Evolutionary conservation across 2,113 vertebrate genomes (phyloP), one percentile per base, ranked within the genome.

Genomic region (Tauraco erythrolophus): DNA sequence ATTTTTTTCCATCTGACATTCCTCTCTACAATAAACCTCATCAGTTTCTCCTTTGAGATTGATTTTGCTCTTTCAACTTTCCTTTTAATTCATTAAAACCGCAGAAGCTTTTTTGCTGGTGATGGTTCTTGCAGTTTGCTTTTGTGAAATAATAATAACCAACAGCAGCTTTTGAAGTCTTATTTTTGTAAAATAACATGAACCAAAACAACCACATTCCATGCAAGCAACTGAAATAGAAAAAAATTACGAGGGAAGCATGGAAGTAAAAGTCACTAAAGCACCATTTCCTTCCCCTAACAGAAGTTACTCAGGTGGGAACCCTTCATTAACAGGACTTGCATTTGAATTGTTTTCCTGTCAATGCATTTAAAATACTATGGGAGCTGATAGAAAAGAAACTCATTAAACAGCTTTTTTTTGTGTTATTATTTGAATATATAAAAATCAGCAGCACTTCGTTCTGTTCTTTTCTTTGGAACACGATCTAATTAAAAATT

Each of bases 391-490:
- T 31, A 93, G 14, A 92, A 85, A 82, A 80, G 9, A 93, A 95
- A 81, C 27, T 75, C 54, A 85, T 78, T 82, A 88, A 89, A 64
- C 5, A 37, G 12, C 24, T 54, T 88, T 88, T 60, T 45, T 89
- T 31, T 35, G 23, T 58, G 11, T 37, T 25, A 10, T 24, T 72
- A 43, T 39, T 78, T 91, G 65, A 94, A 50, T 23, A 10, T 28
- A 71, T 64, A 70, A 97, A 91, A 93, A 74, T 76, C 50, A 85
- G 28, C 30, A 92, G 46, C 35, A 62, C 19, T 93, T 96, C 88
- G 79, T 41, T 24, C 48, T 21, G 41, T 90, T 92, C 84, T 96
- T 92, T 76, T 83, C 87, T 88, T 93, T 91, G 66, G 74, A 96
- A 84, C 68, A 74, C 5, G 8, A 91, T 16, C 31, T 71, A 91